These are phyloP conservation scores for Agonum fuliginosum DNA, from an alignment of 2,888 invertebrate species.

Conservation along the genomic window DNA sequence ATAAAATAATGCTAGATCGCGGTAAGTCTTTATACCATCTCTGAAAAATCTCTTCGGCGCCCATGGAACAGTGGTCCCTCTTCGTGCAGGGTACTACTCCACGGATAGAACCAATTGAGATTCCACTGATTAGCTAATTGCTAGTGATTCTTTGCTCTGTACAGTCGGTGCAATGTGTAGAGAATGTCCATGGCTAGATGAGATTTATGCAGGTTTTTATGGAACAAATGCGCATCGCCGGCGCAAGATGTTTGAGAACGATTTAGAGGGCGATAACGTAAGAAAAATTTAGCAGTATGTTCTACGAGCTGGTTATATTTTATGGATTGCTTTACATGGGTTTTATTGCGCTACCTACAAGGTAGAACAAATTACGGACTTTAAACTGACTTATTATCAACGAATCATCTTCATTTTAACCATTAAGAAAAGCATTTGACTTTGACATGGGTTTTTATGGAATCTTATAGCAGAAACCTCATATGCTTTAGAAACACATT, in stretches of 20 bases:
- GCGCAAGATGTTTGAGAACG: not conserved
- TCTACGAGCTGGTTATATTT: not conserved
- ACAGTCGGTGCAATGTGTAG: not conserved
- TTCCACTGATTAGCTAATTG: constrained; percentile 58
- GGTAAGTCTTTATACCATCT: too few species aligned
- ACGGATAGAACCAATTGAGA: constrained; percentile 53
- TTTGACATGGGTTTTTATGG: too few species aligned
- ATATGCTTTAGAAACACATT: too few species aligned
- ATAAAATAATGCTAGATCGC: too few species aligned
- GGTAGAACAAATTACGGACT: too few species aligned
- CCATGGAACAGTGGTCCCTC: constrained; percentile 36
- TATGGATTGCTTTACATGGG: not conserved
- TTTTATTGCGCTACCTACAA: not conserved
- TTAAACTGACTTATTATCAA: too few species aligned
- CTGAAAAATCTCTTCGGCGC: constrained; percentile 12
- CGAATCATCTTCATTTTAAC: too few species aligned
- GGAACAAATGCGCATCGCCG: constrained; percentile 7
- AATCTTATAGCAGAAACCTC: too few species aligned
- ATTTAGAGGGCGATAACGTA: not conserved
- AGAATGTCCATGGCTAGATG: not conserved
- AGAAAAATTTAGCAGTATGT: not conserved
- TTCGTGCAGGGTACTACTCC: constrained; percentile 47
- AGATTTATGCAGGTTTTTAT: constrained; percentile 5
- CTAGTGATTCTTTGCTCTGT: constrained; percentile 53
- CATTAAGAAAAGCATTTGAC: too few species aligned